Evolutionary conservation across 2,113 vertebrate species (phyloP), one percentile per base, ranked within the genome.

Genomic region (Lasiurus cinereus): DNA sequence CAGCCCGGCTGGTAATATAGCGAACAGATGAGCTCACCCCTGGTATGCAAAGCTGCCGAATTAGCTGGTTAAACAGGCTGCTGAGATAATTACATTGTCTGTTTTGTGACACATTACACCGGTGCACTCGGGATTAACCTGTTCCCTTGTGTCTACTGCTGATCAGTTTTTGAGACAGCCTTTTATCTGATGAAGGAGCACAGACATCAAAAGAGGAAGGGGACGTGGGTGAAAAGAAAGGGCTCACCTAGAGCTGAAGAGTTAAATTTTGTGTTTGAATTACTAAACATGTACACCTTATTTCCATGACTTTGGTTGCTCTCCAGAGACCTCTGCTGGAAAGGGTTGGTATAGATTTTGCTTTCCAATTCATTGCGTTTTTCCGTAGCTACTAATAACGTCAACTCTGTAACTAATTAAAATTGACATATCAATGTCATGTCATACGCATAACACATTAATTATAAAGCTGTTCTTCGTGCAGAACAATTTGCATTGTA

Each of bases 141-240:
- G 95, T 91, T 97, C 69, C 83, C 88, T 67, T 95, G 94, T 97
- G 94, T 97, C 96, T 94, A 94, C 86, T 93, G 91, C 88, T 96
- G 96, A 96, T 85, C 6, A 8, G 85, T 96, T 96, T 97, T 96
- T 88, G 90, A 94, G 64, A 95, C 93, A 96, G 95, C n/a, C 88
- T 97, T 96, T 97, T 90, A 96, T 97, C 86, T 93, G 91, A 80
- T 93, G 62, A 97, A 96, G 97, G 74, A 95, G 86, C 48, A 83
- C 1, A 46, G 97, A 97, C 96, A 96, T 97, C 95, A 96, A 97
- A 96, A 94, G 92, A 69, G 84, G 97, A 97, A 94, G 96, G 91
- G 95, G 95, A 96, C 73, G 95, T 97, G 97, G 93, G 86, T 94
- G 93, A 95, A 96, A 95, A 96, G 94, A 87, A 77, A 88, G 52